phyloP scores from a whole-genome alignment of 2,888 invertebrate genomes.

The Agapetus fuscipes region DNA sequence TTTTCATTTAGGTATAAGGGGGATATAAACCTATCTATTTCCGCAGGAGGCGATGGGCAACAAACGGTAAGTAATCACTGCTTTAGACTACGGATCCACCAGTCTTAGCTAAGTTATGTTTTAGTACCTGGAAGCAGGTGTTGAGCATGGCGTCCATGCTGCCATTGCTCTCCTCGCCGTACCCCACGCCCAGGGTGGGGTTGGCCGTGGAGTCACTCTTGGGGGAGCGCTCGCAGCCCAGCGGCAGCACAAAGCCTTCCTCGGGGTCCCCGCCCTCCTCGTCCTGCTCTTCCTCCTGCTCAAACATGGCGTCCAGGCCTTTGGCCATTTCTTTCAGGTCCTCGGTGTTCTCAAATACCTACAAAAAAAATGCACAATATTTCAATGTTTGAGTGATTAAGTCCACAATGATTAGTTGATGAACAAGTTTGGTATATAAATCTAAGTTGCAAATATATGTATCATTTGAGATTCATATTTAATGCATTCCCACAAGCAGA shows the following conservation, averaged over 20 bases:
- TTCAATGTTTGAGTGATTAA: neutral
- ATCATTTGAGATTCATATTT: too few relatives aligned
- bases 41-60: too few relatives aligned
- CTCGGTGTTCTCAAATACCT: conserved; percentile 18
- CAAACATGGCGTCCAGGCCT: conserved; percentile 15
- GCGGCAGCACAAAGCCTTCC: conserved; percentile 6
- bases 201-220: conserved; percentile 13
- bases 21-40: too few relatives aligned
- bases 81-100: too few relatives aligned
- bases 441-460: too few relatives aligned
- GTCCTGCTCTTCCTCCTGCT: conserved; percentile 10
- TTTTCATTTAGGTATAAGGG: too few relatives aligned
- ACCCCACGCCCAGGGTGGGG: conserved; percentile 6
- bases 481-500: too few relatives aligned
- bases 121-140: conserved; percentile 16
- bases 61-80: too few relatives aligned
- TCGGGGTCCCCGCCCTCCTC: conserved; percentile 1
- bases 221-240: conserved; percentile 10
- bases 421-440: too few relatives aligned
- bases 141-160: conserved; percentile 20
- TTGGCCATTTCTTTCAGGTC: conserved; percentile 17
- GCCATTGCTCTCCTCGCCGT: conserved; percentile 19
- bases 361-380: conserved; percentile 2
- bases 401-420: too few relatives aligned
- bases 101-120: too few relatives aligned